Evolutionary conservation across 2,888 invertebrate genomes (phyloP).

Genomic region (Lasioglossum oenotherae): DNA sequence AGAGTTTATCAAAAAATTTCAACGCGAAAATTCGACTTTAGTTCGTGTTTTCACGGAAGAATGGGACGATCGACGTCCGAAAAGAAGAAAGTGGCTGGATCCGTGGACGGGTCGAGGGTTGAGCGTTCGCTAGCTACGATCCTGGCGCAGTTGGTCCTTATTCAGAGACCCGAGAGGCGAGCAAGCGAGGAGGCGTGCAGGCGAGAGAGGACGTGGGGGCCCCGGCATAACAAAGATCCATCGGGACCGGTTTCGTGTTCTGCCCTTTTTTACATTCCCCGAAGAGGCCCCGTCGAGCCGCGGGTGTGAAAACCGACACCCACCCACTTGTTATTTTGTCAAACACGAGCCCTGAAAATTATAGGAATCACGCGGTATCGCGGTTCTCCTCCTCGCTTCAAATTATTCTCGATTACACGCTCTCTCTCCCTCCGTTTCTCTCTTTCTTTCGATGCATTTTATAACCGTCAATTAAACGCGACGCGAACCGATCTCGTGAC

Average conservation of each 20-base stretch:
- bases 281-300: conserved; percentile 80
- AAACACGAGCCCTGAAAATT: conserved; percentile 76
- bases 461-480: conserved; percentile 77
- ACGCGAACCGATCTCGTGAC: conserved; percentile 66
- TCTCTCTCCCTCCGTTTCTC: neutral
- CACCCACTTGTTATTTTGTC: conserved; percentile 84
- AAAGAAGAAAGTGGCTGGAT: neutral
- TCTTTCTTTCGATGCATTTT: conserved; percentile 64
- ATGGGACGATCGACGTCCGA: neutral
- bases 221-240: conserved; percentile 81
- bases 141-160: conserved; percentile 71
- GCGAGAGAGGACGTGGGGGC: conserved; percentile 58
- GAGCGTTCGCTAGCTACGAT: conserved; percentile 53
- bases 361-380: conserved; percentile 77
- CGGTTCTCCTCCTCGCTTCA: conserved; percentile 27
- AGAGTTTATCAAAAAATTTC: too few relatives aligned
- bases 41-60: too few relatives aligned
- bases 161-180: conserved; percentile 58
- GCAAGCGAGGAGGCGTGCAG: neutral
- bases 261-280: conserved; percentile 80
- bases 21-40: too few relatives aligned
- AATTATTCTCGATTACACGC: conserved; percentile 55
- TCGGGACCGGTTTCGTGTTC: conserved; percentile 83
- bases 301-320: conserved; percentile 84
- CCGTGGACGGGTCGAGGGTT: conserved; percentile 8